Base-by-base conservation (phyloP, 2,113 vertebrate genomes). In the Collichthys lucidus region DNA sequence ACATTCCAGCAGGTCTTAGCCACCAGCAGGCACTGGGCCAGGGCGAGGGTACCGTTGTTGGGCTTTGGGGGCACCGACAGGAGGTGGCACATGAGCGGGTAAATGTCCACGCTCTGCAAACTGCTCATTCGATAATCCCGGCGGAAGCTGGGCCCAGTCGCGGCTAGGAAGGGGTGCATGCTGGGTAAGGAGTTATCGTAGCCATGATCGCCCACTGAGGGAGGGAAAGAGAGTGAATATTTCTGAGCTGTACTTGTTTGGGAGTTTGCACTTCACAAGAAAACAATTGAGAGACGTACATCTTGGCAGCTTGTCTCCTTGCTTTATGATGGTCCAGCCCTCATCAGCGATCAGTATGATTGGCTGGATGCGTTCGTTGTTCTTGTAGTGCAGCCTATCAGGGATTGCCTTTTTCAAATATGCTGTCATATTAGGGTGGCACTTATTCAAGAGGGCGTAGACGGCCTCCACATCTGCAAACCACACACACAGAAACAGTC, bases 121-220 rank as follows among this genome's bases (percentile, higher is more conserved):
- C 71, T 80, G 53, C 76, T 62, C 1, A 95, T 86, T 66, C 74
- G 87, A 84, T 93, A 94, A n/a, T 95, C 94, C 63, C 66, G 94
- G 4, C 86, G 96, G 84, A 99, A 99, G 11, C 96, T 95, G 4
- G 98, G 98, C 0, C 98, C 98, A 0, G 26, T 90, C 0, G 97
- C 98, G 0, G 96, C 97, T 85, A 99, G 93, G 93, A 99, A 98
- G 0, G 98, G 97, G 73, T 99, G 98, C 98, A 99, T 99, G 91
- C 96, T 98, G 49, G 91, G 90, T 59, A 99, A 91, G 24, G 93
- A 42, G 52, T 98, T 99, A 90, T 99, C 97, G 1, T 99, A 99
- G 77, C 98, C 98, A 2, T 99, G 98, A 90, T 99, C 96, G 22
- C 98, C 98, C 93, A 96, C 98, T 99, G 94, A 49, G 83, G 72